Conservation (phyloP, 2,888 invertebrate species). For the Cetonia aurata region DNA sequence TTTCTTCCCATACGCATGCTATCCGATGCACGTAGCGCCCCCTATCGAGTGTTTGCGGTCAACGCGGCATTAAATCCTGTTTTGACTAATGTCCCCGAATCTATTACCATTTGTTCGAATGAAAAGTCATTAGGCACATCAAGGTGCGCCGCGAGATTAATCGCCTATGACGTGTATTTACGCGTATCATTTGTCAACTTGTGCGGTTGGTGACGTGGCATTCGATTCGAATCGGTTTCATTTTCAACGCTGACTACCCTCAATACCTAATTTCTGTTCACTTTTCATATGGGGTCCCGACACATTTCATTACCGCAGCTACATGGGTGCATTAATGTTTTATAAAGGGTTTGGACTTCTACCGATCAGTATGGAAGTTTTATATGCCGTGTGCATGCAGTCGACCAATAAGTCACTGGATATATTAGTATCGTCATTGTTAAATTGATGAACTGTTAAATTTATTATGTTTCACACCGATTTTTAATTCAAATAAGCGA, state of each 20-base stretch:
- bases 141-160: constrained; percentile 52
- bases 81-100: constrained; percentile 40
- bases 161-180: constrained; percentile 55
- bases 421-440: too few species aligned
- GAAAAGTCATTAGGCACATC: constrained; percentile 49
- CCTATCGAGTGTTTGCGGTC: too few species aligned
- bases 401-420: too few species aligned
- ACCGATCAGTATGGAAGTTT: too few species aligned
- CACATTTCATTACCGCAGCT: too few species aligned
- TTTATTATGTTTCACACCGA: too few species aligned
- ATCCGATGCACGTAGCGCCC: neutral
- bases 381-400: too few species aligned
- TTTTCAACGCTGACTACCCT: neutral
- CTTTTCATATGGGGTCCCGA: neutral
- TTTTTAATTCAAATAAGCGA: too few species aligned
- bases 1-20: too few species aligned
- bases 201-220: constrained; percentile 5
- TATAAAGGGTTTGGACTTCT: too few species aligned
- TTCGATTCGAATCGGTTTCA: constrained; percentile 27
- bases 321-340: too few species aligned
- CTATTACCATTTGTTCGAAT: constrained; percentile 50
- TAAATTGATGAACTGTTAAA: too few species aligned
- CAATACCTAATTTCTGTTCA: constrained; percentile 3
- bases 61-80: constrained; percentile 2
- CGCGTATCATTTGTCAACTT: constrained; percentile 54